These are phyloP conservation scores for Cryptoprocta ferox DNA, from an alignment of 2,797 vertebrate genomes.

Conservation along the genomic window DNA sequence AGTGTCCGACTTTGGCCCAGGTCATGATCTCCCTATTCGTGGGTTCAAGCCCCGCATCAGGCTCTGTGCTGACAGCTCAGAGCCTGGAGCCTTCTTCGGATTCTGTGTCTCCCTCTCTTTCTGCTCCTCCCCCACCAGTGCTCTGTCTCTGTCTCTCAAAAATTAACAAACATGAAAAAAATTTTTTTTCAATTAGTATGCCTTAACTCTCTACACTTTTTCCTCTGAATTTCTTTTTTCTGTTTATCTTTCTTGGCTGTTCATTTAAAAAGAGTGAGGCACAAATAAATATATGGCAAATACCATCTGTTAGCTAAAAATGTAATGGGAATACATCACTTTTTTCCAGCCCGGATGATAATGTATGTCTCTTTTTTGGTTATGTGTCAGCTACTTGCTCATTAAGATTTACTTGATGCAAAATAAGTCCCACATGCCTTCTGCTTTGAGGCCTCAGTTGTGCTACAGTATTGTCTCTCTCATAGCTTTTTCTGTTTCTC, in stretches of 20 bases:
- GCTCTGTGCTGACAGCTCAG: too few relatives aligned
- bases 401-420: constrained; percentile 9
- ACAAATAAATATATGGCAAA: neutral
- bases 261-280: constrained; percentile 32
- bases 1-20: too few relatives aligned
- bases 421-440: neutral
- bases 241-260: neutral
- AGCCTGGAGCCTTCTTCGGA: too few relatives aligned
- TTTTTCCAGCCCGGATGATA: neutral
- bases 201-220: neutral
- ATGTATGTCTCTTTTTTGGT: neutral
- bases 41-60: too few relatives aligned
- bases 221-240: constrained; percentile 18
- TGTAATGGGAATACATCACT: neutral
- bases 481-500: neutral
- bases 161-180: too few relatives aligned
- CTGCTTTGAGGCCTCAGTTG: neutral
- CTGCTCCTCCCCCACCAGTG: too few relatives aligned
- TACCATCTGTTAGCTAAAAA: constrained; percentile 37
- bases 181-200: neutral
- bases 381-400: neutral
- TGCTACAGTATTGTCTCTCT: neutral
- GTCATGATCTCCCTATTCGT: too few relatives aligned
- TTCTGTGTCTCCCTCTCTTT: too few relatives aligned
- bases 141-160: neutral